Percentiles rank a stretch among this genome's conserved stretches.
Conservation (phyloP, 2,113 vertebrate species). For the Sus scrofa region T2T-Sscrofa CM001155.3:7954001-7954500, state of each 20-base stretch:
- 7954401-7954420: accelerated
- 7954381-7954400: not conserved
- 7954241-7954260: not conserved
- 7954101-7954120: accelerated
- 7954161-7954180: not conserved
- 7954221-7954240: no score
- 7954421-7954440: not conserved
- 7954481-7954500: not conserved
- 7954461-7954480: not conserved
- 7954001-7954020: not conserved
- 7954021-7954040: not conserved
- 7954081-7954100: accelerated
- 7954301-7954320: not conserved
- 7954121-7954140: accelerated
- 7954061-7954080: not conserved
- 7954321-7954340: not conserved
- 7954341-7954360: not conserved
- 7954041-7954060: no score
- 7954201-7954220: no score
- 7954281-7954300: not conserved
- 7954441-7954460: not conserved
- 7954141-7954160: accelerated
- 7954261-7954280: not conserved
- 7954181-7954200: not conserved
- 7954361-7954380: not conserved